Conservation (phyloP, 1,140 invertebrate genomes). For the Camponotus vicinus region DNA sequence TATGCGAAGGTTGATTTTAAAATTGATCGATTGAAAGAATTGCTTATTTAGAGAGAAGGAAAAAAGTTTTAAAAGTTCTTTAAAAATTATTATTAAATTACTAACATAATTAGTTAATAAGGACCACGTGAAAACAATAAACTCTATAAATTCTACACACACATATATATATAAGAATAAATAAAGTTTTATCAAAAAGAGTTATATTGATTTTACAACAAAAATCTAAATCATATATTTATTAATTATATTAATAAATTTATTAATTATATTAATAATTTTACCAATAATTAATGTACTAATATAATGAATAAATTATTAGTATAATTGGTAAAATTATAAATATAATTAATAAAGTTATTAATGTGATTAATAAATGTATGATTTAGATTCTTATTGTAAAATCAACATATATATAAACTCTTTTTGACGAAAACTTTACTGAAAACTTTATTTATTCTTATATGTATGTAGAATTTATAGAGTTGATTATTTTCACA, state of each 20-base stretch:
- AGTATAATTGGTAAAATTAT: too few species aligned
- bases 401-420: not conserved
- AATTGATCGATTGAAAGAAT: not conserved
- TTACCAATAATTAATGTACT: too few species aligned
- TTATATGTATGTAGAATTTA: too few species aligned
- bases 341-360: not conserved
- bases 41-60: not conserved
- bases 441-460: too few species aligned
- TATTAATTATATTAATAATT: not conserved
- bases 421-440: not conserved
- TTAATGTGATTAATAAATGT: not conserved
- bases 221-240: not conserved
- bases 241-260: not conserved
- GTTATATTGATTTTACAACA: not conserved
- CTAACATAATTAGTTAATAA: too few species aligned
- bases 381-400: not conserved
- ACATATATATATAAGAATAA: too few species aligned
- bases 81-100: not conserved
- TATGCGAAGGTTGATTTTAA: not conserved
- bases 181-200: not conserved
- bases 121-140: not conserved
- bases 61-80: not conserved
- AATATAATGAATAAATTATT: too few species aligned
- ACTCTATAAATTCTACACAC: not conserved
- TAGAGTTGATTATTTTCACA: constrained; percentile 3